These are phyloP conservation scores for Sebastes itinus DNA, from an alignment of 2,797 vertebrate genomes.

Conservation along the genomic window DNA sequence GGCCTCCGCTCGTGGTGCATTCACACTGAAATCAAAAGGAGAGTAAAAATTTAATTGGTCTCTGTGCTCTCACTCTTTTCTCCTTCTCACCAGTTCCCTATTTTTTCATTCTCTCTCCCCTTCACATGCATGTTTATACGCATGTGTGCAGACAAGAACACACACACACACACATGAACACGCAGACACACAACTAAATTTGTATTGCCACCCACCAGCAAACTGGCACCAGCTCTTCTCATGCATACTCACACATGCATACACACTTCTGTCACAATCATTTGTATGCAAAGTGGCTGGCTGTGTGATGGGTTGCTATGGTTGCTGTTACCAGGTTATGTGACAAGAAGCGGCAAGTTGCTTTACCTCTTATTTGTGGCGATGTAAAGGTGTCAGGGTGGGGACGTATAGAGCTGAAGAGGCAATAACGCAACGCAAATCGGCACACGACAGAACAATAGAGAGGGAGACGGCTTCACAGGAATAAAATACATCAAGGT, in stretches of 20 bases:
- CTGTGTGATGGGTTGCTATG: conserved; percentile 71
- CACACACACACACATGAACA: not conserved
- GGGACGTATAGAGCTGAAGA: conserved; percentile 17
- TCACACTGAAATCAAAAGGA: conserved; percentile 65
- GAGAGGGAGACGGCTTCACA: not conserved
- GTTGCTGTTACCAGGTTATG: conserved; percentile 75
- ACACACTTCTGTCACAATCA: conserved; percentile 66
- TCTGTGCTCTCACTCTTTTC: conserved; percentile 52
- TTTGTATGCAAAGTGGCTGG: conserved; percentile 76
- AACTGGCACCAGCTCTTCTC: conserved; percentile 68
- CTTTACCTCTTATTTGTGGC: conserved; percentile 49
- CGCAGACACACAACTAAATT: conserved; percentile 42
- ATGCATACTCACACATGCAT: conserved; percentile 66
- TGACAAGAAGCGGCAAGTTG: conserved; percentile 65
- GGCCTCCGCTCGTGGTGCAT: conserved; percentile 35
- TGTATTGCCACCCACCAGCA: conserved; percentile 68
- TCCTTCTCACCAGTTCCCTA: conserved; percentile 17
- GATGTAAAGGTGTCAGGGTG: conserved; percentile 39
- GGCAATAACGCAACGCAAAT: conserved; percentile 17
- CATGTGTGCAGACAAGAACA: not conserved
- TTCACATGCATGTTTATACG: not conserved
- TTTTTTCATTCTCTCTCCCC: conserved; percentile 5
- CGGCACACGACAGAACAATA: not conserved
- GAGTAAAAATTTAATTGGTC: conserved; percentile 68
- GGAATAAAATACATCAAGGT: not conserved